Base-by-base conservation (phyloP, 2,888 invertebrate genomes). In the Acrobasis suavella region DNA sequence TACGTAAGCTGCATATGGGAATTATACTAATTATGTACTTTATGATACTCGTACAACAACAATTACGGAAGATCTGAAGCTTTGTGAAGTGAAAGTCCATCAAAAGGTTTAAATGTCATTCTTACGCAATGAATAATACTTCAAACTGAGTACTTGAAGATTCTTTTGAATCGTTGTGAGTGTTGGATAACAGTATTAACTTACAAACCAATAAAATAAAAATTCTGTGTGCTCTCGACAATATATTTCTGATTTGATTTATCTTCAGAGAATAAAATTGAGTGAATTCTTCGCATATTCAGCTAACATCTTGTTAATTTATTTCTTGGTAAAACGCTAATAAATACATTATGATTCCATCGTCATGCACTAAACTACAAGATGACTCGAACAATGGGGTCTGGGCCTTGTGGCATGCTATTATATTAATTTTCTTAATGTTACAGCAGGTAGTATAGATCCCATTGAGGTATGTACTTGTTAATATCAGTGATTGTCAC, bases 61-160 rank as follows among this genome's bases (percentile, higher is more conserved):
- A 32, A 32, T 32, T 6, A 32, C 7, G 32, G 42, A 42, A 62
- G 46, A 60, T 52, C 22, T 15, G 49, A 55, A 37, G 46, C 12
- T 49, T 55, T 42, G 15, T 59, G 56, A 67, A 66, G 61, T 64
- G 65, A 64, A 58, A 64, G 63, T 65, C 64, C 58, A 50, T 67
- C 65, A 71, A 62, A 69, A 56, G 64, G 60, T 64, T 68, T 65
- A 69, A 68, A 62, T 68, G 65, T 63, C 62, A 54, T 1, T 42
- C 55, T 62, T 62, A 62, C 55, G 62, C 55, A 62, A 62, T 38
- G 37, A 46, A 7, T n/a, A n/a, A n/a, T 50, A 55, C 50, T 22
- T 62, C 55, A 37, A 42, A 39, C 12, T 32, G 38, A 62, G 15
- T 49, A 15, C 49, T 55, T 55, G 9, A 32, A 42, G 32, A 39